phyloP scores from a whole-genome alignment of 2,797 vertebrate species.

The Tinamus major region DNA sequence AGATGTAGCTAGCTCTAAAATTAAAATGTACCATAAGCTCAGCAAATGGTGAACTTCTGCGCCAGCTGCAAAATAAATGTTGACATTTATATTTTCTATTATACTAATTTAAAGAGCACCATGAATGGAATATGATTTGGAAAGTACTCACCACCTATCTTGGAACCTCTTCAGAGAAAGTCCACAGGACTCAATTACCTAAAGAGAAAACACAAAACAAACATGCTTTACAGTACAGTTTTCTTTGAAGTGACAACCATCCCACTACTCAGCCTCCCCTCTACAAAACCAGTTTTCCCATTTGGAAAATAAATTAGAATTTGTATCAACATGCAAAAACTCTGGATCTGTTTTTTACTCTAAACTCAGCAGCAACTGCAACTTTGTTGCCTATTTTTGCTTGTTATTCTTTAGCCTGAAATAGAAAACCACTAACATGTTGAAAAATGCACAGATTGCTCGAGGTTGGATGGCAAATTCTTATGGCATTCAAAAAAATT shows the following conservation, averaged over 20 bases:
- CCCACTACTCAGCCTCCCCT: not conserved
- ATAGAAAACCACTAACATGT: not conserved
- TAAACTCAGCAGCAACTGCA: not conserved
- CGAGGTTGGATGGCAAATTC: not conserved
- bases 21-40: not conserved
- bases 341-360: not conserved
- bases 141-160: slow-evolving; percentile 67
- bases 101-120: not conserved
- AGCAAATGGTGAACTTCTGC: not conserved
- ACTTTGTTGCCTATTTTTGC: not conserved
- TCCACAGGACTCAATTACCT: not conserved
- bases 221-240: not conserved
- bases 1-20: not conserved
- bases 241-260: not conserved
- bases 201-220: slow-evolving; percentile 46
- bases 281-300: not conserved
- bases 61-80: not conserved
- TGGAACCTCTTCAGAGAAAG: slow-evolving; percentile 56
- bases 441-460: not conserved
- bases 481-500: not conserved
- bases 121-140: not conserved
- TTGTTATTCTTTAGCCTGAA: not conserved
- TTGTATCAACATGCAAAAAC: not conserved
- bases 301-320: not conserved
- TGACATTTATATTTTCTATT: not conserved